These are phyloP conservation scores for Synanceia verrucosa DNA, from an alignment of 2,797 vertebrate genomes.

Conservation along the genomic window DNA sequence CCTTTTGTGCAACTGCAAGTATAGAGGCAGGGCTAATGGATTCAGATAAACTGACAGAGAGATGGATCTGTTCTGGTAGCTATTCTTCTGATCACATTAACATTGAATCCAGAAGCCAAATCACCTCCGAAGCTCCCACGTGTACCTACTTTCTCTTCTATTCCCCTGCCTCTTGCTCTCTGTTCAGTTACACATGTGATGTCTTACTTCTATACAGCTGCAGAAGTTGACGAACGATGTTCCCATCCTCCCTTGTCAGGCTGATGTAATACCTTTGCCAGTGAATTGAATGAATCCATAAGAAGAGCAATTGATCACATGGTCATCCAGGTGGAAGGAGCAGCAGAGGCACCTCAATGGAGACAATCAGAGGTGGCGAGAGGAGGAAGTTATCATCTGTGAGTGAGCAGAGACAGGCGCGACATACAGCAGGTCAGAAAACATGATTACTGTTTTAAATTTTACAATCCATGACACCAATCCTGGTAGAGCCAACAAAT, in stretches of 20 bases:
- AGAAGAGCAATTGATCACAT: slow-evolving; percentile 56
- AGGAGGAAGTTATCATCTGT: slow-evolving; percentile 1
- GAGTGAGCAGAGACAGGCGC: slow-evolving; percentile 8
- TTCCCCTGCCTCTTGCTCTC: slow-evolving; percentile 55
- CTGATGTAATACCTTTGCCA: slow-evolving; percentile 57
- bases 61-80: slow-evolving; percentile 32
- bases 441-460: slow-evolving; percentile 23
- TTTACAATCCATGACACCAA: slow-evolving; percentile 47
- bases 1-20: not conserved
- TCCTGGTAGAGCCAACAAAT: slow-evolving; percentile 63
- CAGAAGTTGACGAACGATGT: slow-evolving; percentile 54
- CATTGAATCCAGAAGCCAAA: slow-evolving; percentile 50
- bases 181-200: slow-evolving; percentile 56
- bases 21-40: slow-evolving; percentile 14
- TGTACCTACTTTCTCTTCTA: slow-evolving; percentile 52
- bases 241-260: slow-evolving; percentile 55
- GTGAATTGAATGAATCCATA: slow-evolving; percentile 49
- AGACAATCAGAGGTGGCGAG: slow-evolving; percentile 21
- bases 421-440: slow-evolving; percentile 19
- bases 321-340: slow-evolving; percentile 46
- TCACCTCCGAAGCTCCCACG: slow-evolving; percentile 27
- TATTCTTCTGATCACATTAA: slow-evolving; percentile 59
- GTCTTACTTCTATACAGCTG: slow-evolving; percentile 45
- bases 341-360: slow-evolving; percentile 24
- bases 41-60: slow-evolving; percentile 35